Evolutionary conservation across 1,140 invertebrate species (phyloP).

Genomic region (Solenopsis fugax): DNA sequence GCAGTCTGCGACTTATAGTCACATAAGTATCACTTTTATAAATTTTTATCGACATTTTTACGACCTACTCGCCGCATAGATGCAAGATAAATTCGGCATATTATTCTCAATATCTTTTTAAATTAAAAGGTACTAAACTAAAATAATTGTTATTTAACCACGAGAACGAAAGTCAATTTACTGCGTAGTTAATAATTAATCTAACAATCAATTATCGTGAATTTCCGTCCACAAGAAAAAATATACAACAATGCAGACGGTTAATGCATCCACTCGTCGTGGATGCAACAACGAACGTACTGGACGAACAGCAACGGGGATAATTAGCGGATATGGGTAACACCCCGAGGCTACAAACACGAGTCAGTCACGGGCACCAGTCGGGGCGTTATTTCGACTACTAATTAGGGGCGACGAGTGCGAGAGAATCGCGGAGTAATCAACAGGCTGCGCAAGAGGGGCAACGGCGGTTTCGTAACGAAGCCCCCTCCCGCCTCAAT

Average conservation of each 20-base stretch:
- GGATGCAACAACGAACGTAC: conserved; percentile 17
- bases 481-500: conserved; percentile 64
- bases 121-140: not conserved
- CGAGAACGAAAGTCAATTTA: not conserved
- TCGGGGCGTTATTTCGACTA: conserved; percentile 61
- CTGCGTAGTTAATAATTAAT: conserved; percentile 24
- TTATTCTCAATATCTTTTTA: not conserved
- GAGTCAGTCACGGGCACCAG: conserved; percentile 38
- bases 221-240: not conserved
- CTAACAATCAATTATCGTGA: conserved; percentile 18
- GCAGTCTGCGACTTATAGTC: not conserved
- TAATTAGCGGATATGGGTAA: conserved; percentile 53
- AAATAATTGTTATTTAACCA: not conserved
- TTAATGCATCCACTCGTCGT: not conserved
- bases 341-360: conserved; percentile 33
- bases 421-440: conserved; percentile 65
- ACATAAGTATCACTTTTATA: not conserved
- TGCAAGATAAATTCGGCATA: not conserved
- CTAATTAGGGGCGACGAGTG: conserved; percentile 64
- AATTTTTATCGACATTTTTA: conserved; percentile 5
- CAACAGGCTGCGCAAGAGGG: conserved; percentile 62
- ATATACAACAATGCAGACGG: not conserved
- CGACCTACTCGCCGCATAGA: not conserved
- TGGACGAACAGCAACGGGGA: conserved; percentile 10
- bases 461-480: conserved; percentile 63